Evolutionary conservation across 1,140 invertebrate species (phyloP).

Genomic region (Dolichoris vasculosae): DNA sequence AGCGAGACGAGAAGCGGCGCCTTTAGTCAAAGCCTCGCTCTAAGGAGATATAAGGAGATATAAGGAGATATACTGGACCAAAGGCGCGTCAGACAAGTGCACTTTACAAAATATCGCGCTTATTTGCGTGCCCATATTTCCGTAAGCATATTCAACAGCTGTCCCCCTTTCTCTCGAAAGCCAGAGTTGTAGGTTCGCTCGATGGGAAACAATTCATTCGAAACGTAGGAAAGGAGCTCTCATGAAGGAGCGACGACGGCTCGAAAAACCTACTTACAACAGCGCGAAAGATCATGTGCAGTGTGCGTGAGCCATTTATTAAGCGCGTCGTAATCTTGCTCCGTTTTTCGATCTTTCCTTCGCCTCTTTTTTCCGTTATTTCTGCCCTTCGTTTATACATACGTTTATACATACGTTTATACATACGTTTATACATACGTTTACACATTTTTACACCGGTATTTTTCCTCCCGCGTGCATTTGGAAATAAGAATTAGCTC

Average conservation of each 20-base stretch:
- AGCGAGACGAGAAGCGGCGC: background rate
- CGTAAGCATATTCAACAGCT: background rate
- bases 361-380: background rate
- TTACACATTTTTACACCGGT: too few relatives aligned
- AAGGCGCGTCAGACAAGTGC: background rate
- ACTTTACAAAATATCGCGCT: background rate
- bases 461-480: too few relatives aligned
- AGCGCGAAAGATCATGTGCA: background rate
- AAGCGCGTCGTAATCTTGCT: background rate
- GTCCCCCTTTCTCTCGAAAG: conserved; percentile 37
- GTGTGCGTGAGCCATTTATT: conserved; percentile 36
- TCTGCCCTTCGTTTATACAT: too few relatives aligned
- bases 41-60: background rate
- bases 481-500: too few relatives aligned
- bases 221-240: conserved; percentile 16
- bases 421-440: too few relatives aligned
- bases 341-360: background rate
- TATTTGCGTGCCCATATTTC: background rate
- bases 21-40: background rate
- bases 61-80: background rate
- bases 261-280: conserved; percentile 38
- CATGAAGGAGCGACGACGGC: background rate
- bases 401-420: too few relatives aligned
- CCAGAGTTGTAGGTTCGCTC: background rate
- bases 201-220: conserved; percentile 17